phyloP scores from a whole-genome alignment of 2,888 invertebrate genomes.

The Leptopilina syphax region DNA sequence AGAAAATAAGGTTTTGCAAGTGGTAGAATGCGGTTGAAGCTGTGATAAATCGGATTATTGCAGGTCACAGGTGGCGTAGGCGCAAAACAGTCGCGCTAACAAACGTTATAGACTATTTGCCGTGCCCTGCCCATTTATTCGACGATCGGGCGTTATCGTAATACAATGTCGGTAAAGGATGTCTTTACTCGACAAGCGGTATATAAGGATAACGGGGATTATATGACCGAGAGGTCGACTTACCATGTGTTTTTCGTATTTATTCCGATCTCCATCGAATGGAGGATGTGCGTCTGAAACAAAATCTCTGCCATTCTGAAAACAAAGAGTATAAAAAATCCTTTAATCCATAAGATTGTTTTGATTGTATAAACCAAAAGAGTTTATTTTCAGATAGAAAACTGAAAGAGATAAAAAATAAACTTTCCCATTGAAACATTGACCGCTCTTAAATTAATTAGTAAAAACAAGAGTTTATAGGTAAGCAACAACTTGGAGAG shows the following conservation, averaged over 20 bases:
- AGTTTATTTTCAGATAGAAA: too few relatives aligned
- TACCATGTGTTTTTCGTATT: slow-evolving; percentile 25
- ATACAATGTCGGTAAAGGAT: slow-evolving; percentile 27
- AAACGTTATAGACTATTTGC: slow-evolving; percentile 35
- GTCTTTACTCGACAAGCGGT: slow-evolving; percentile 30
- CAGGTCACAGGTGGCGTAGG: slow-evolving; percentile 57
- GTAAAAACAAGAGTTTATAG: too few relatives aligned
- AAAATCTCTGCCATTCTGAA: not conserved
- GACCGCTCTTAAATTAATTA: too few relatives aligned
- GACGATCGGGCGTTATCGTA: slow-evolving; percentile 16
- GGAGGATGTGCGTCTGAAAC: not conserved
- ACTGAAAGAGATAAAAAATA: too few relatives aligned
- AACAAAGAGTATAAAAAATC: not conserved
- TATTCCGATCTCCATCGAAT: slow-evolving; percentile 17
- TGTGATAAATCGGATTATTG: slow-evolving; percentile 30
- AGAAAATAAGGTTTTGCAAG: slow-evolving; percentile 6
- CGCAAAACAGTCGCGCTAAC: slow-evolving; percentile 50
- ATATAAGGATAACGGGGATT: slow-evolving; percentile 31
- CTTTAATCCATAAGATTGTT: not conserved
- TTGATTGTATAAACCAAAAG: not conserved
- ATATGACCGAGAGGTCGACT: slow-evolving; percentile 31
- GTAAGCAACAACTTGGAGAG: too few relatives aligned
- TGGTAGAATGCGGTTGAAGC: slow-evolving; percentile 16
- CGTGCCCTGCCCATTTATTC: slow-evolving; percentile 13
- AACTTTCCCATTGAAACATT: too few relatives aligned